A percentile compares a stretch with the other conserved stretches of the same genome.
Conservation (phyloP, 2,113 vertebrate genomes). For the Pelodiscus sinensis region DNA sequence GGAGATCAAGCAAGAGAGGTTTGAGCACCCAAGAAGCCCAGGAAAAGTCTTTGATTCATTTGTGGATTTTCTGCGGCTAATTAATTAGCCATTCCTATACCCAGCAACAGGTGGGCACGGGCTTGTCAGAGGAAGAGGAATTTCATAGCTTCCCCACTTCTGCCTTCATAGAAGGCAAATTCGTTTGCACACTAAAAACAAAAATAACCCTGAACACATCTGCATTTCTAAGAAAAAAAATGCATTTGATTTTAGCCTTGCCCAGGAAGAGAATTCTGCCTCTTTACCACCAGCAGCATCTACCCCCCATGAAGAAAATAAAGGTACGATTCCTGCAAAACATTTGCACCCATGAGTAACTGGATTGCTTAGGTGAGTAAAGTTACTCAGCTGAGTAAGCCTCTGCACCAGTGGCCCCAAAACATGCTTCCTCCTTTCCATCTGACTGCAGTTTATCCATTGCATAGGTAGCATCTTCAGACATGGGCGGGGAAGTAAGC, state of each 20-base stretch:
- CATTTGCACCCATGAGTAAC: not conserved
- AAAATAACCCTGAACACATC: not conserved
- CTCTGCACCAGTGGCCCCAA: no score
- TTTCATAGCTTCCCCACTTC: not conserved
- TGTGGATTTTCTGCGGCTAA: constrained; percentile 56
- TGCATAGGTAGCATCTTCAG: not conserved
- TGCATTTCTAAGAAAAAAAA: not conserved
- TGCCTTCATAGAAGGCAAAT: not conserved
- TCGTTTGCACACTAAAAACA: not conserved
- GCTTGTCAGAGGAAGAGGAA: not conserved
- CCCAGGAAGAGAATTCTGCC: not conserved
- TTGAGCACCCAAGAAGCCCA: fast-evolving
- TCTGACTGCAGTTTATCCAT: no score
- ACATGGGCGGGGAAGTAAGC: not conserved
- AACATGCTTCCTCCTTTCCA: no score
- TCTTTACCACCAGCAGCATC: not conserved
- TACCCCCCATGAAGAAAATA: not conserved
- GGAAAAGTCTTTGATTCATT: constrained; percentile 40
- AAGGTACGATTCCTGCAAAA: not conserved
- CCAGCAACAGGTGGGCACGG: constrained; percentile 62
- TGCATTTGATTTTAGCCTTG: not conserved
- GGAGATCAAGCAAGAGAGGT: not conserved
- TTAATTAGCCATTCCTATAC: constrained; percentile 34
- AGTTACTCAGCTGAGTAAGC: not conserved
- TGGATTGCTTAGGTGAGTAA: not conserved